These are phyloP conservation scores for Zaprionus tsacasi DNA, from an alignment of 1,140 invertebrate species.

Conservation along the genomic window DNA sequence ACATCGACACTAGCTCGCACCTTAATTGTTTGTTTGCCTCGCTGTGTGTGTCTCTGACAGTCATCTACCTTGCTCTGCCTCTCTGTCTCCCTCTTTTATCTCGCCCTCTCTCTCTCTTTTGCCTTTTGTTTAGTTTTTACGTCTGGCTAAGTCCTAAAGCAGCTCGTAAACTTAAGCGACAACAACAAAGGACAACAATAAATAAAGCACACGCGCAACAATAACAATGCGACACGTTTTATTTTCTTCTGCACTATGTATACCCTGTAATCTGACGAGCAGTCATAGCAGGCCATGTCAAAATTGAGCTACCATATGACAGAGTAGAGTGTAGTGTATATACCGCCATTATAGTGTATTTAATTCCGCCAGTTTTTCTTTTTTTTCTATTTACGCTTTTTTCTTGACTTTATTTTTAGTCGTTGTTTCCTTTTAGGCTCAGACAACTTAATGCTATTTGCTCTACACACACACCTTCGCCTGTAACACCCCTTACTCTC, in stretches of 20 bases:
- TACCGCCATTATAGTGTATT: constrained; percentile 17
- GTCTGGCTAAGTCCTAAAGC: constrained; percentile 77
- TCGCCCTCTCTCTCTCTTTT: constrained; percentile 37
- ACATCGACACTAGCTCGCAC: constrained; percentile 31
- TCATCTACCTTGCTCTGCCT: background rate
- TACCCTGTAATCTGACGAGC: constrained; percentile 5
- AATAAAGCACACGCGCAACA: constrained; percentile 69
- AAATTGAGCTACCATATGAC: too few relatives aligned
- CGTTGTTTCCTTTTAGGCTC: constrained; percentile 59
- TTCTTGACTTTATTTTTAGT: constrained; percentile 55
- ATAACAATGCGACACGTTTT: constrained; percentile 43
- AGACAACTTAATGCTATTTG: constrained; percentile 82
- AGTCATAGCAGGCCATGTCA: background rate
- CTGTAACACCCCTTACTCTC: constrained; percentile 31
- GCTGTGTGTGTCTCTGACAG: constrained; percentile 36
- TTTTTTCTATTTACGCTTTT: constrained; percentile 9
- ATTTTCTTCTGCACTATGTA: constrained; percentile 3
- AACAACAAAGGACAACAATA: constrained; percentile 70
- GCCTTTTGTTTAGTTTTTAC: constrained; percentile 78
- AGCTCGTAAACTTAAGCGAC: constrained; percentile 73
- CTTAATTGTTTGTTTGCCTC: constrained; percentile 76
- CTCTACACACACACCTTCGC: constrained; percentile 52
- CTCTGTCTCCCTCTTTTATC: background rate
- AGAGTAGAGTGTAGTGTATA: background rate
- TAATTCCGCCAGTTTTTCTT: background rate